Base-by-base conservation (phyloP, 2,797 vertebrate genomes). In the Labroides dimidiatus region DNA sequence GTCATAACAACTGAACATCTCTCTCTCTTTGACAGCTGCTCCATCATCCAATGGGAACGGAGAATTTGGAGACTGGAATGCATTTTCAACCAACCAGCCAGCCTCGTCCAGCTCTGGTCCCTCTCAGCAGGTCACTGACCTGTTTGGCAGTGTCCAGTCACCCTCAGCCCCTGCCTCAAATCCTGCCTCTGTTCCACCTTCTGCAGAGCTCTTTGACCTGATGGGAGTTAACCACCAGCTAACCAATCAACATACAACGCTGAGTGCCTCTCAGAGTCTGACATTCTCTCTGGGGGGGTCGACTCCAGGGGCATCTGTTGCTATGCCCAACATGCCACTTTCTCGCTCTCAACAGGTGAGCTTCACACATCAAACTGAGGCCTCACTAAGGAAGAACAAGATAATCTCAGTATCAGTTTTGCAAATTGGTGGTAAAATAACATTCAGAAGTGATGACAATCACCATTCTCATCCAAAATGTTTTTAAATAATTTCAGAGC, bases 1-100 rank as follows among this genome's bases (percentile, higher is more conserved):
- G 5, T 39, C 13, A 39, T 14, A 39, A 23, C 19, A 54, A 27
- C 20, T 75, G 5, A 76, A 65, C 6, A 13, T 20, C 50, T 24
- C 33, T 30, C 6, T 61, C 1, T 78, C 24, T 65, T 61, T 74
- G 56, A 2, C 86, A 96, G 96, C 91, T 87, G 88, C 94, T 72
- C 78, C 89, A 74, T 64, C 95, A 78, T 75, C 95, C 84, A 95
- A 93, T 92, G 96, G 95, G 81, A 98, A 96, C 49, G 96, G 96
- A 78, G 97, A 99, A 55, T 99, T 99, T 78, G 97, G 97, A 75
- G 97, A 98, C 84, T 99, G 97, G 98, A 96, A 94, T 83, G 91
- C 97, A 87, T 99, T 99, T 91, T 94, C 94, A 63, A 82, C 93
- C 55, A 93, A 92, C 82, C 82, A 93, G 30, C 84, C 90, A 5